A percentile compares a stretch with the other conserved stretches of the same genome.
Conservation (phyloP, 2,888 invertebrate species). For the Sepiola atlantica region DNA sequence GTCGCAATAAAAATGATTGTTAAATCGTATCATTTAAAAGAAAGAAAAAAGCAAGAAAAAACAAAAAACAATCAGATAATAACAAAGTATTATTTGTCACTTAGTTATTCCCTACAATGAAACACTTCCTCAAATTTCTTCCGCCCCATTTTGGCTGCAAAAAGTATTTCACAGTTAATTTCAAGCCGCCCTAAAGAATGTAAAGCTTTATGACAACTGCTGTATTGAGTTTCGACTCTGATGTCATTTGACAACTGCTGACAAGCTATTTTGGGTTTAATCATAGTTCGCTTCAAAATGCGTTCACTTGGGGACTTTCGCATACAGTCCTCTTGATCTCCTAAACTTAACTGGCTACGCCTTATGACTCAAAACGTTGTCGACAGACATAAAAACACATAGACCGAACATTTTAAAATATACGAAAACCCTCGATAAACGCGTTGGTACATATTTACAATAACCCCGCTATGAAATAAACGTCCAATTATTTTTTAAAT, state of each 20-base stretch:
- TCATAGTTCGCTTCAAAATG: not conserved
- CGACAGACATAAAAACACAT: not conserved
- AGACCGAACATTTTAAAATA: too few species aligned
- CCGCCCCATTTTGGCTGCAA: not conserved
- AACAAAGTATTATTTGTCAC: not conserved
- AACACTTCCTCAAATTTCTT: not conserved
- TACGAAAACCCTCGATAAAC: too few species aligned
- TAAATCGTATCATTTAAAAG: too few species aligned
- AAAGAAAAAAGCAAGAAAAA: too few species aligned
- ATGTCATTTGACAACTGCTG: not conserved
- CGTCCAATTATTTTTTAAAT: too few species aligned
- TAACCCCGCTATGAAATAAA: too few species aligned
- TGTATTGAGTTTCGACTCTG: not conserved
- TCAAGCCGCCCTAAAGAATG: not conserved
- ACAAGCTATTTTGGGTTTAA: conserved; percentile 10
- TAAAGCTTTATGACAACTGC: not conserved
- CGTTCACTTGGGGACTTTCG: not conserved
- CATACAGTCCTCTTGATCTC: not conserved
- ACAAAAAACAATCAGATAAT: not conserved
- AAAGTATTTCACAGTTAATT: conserved; percentile 4
- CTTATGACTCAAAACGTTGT: not conserved
- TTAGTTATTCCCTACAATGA: not conserved
- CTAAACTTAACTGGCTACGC: not conserved
- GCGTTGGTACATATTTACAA: too few species aligned
- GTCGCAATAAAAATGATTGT: too few species aligned